These are phyloP conservation scores for Terebella lapidaria DNA, from an alignment of 2,888 invertebrate species.

Conservation along the genomic window DNA sequence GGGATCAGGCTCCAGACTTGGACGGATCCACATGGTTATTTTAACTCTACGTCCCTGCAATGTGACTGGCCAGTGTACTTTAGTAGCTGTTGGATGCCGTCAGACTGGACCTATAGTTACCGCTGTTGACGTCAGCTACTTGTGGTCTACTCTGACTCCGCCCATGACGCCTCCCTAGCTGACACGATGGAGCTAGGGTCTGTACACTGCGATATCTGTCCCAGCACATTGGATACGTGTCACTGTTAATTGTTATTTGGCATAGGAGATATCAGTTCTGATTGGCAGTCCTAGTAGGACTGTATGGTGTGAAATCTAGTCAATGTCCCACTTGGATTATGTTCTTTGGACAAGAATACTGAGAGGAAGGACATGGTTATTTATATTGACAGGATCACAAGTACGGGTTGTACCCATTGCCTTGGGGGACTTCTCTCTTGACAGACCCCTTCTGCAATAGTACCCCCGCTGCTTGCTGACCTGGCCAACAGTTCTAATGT, in stretches of 20 bases:
- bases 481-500: background rate
- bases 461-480: slow-evolving; percentile 2
- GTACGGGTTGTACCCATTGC: slow-evolving; percentile 1
- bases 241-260: background rate
- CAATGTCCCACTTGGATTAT: background rate
- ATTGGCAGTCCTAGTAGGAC: background rate
- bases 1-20: no score
- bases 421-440: slow-evolving; percentile 1
- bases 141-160: background rate
- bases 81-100: slow-evolving; percentile 4
- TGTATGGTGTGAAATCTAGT: background rate
- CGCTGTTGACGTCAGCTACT: slow-evolving; percentile 11
- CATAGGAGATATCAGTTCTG: background rate
- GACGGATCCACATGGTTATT: background rate
- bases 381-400: background rate
- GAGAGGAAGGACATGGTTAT: background rate
- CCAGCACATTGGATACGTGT: slow-evolving; percentile 2
- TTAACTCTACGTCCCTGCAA: slow-evolving; percentile 5
- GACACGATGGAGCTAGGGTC: slow-evolving; percentile 26
- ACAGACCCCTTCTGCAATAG: slow-evolving; percentile 6
- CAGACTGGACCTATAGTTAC: slow-evolving; percentile 4
- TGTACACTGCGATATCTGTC: slow-evolving; percentile 13
- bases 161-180: slow-evolving; percentile 17
- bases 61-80: slow-evolving; percentile 12
- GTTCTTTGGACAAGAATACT: background rate